Evolutionary conservation across 2,113 vertebrate species (phyloP).

Genomic region (Hassar affinis): DNA sequence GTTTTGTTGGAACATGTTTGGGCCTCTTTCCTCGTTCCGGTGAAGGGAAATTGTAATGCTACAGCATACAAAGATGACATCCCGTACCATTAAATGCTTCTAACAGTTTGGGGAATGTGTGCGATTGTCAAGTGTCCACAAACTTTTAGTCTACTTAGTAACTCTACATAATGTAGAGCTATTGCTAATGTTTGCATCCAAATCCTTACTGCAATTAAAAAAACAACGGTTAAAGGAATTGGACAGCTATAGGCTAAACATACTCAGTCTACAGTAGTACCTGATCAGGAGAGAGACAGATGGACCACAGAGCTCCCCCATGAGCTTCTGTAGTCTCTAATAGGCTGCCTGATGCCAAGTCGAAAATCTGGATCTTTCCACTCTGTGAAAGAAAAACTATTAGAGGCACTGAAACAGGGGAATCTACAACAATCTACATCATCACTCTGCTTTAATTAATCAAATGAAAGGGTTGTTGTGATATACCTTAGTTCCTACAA

Average conservation of each 20-base stretch:
- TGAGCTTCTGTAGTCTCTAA: conserved; percentile 83
- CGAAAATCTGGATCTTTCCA: conserved; percentile 92
- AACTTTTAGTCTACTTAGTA: background rate
- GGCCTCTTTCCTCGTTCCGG: too few relatives aligned
- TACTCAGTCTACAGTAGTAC: conserved; percentile 63
- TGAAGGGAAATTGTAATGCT: background rate
- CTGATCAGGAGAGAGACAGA: conserved; percentile 91
- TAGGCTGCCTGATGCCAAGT: conserved; percentile 86
- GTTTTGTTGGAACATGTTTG: too few relatives aligned
- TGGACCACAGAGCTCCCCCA: conserved; percentile 84
- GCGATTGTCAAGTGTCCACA: background rate
- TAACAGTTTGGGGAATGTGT: background rate
- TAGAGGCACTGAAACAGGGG: background rate
- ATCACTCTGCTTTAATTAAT: background rate
- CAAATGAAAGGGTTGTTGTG: background rate
- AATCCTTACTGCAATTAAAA: background rate
- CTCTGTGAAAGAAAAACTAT: conserved; percentile 67
- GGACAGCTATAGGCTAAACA: background rate
- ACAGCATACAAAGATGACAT: background rate
- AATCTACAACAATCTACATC: background rate
- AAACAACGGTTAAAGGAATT: background rate
- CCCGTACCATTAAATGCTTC: background rate
- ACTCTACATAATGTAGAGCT: background rate
- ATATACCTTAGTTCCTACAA: conserved; percentile 89
- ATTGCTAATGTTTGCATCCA: background rate